Evolutionary conservation across 37 sponge, comb jelly and placozoan species (phyloP).

Genomic region (Aphrocallistes beatrix): DNA sequence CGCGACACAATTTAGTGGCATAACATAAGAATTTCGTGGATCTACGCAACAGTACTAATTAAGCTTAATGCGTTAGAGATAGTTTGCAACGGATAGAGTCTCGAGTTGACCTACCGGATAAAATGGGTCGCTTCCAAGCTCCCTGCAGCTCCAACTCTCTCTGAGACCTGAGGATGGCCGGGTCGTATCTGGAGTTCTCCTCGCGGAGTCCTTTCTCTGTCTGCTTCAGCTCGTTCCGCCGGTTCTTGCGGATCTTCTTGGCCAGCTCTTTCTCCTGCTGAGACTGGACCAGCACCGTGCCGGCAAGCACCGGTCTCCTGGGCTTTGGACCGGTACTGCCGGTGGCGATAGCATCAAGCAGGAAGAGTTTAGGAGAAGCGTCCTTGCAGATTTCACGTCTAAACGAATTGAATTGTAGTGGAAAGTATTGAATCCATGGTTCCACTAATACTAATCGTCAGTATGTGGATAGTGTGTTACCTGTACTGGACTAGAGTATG

Average conservation of each 20-base stretch:
- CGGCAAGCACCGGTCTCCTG: not conserved
- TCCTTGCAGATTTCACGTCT: not conserved
- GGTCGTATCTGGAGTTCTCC: slow-evolving; percentile 38
- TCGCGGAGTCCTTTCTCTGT: slow-evolving; percentile 19
- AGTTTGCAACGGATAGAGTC: too few species aligned
- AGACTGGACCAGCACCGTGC: slow-evolving; percentile 41
- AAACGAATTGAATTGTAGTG: not conserved
- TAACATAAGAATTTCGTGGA: too few species aligned
- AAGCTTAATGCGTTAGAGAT: too few species aligned
- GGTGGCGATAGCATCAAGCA: not conserved
- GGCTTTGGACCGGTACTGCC: not conserved
- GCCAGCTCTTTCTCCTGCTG: slow-evolving; percentile 57
- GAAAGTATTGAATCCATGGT: not conserved
- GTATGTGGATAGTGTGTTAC: not conserved
- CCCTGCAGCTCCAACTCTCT: slow-evolving; percentile 59
- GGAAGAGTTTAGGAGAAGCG: not conserved
- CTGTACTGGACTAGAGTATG: not conserved
- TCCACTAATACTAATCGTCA: not conserved
- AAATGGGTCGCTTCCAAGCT: slow-evolving; percentile 45
- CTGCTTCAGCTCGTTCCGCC: slow-evolving; percentile 34
- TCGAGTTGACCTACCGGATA: slow-evolving; percentile 27
- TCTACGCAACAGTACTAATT: too few species aligned
- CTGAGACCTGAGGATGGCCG: slow-evolving; percentile 36
- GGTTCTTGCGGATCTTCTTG: slow-evolving; percentile 63
- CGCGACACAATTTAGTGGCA: too few species aligned